Base-by-base conservation (phyloP, 2,113 vertebrate genomes). In the Cyanoderma ruficeps region DNA sequence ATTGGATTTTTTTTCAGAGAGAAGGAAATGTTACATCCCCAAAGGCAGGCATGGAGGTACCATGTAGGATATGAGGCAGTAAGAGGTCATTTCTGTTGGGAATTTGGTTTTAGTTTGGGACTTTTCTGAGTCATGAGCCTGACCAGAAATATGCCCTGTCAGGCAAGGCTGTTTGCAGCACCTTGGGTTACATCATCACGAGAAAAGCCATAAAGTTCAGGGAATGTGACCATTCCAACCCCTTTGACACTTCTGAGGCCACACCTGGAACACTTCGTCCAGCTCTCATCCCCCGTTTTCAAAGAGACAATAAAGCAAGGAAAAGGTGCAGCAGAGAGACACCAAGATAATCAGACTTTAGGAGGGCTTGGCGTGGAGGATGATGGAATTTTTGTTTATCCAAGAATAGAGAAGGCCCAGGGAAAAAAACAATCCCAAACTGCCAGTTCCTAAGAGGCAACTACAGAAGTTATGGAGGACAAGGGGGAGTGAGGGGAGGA, bases 271-370 rank as follows among this genome's bases (percentile, higher is more conserved):
- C 5, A 8, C 8, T 56, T 25, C 21, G 7, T 23, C 25, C 30
- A 31, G 11, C 30, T 81, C 57, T 74, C 60, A 60, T 60, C 2
- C 27, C 8, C 8, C 31, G 5, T 5, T n/a, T 59, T 22, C 64
- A 56, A 39, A 53, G 11, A 89, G 27, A 33, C 4, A 37, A 74
- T 13, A 35, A 80, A 71, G 69, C 63, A 28, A 3, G 30, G 46
- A 27, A 27, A 56, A 74, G 10, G 39, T 12, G 25, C 33, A 87
- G 20, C 44, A 81, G 30, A 52, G 55, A 84, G 31, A 11, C 44
- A 55, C 10, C 11, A 24, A 18, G 31, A 28, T 4, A 8, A 46
- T 22, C 37, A 80, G 31, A 24, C 0, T 2, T 5, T 13, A 22
- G 39, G 50, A 60, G 13, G 33, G 15, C 19, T 15, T 41, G 59